Conservation (phyloP, 2,888 invertebrate genomes). For the Timandra comae region DNA sequence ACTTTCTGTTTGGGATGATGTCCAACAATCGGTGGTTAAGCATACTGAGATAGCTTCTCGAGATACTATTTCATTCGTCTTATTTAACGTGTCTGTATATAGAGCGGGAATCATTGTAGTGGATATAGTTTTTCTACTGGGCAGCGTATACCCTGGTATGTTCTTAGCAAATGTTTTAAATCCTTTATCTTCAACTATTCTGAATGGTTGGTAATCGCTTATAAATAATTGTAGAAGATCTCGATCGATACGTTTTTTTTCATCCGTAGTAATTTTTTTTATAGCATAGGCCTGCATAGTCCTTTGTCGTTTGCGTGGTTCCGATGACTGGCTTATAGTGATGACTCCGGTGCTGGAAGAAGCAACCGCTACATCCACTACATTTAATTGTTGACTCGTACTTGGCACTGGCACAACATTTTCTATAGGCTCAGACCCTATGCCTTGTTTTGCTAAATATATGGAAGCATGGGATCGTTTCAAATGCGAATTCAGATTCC, state of each 20-base stretch:
- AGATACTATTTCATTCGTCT: slow-evolving; percentile 3
- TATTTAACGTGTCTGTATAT: slow-evolving; percentile 4
- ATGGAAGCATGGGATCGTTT: slow-evolving; percentile 3
- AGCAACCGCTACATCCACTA: slow-evolving; percentile 1
- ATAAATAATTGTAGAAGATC: slow-evolving; percentile 9
- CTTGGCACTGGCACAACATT: slow-evolving; percentile 3
- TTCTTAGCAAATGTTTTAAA: slow-evolving; percentile 5
- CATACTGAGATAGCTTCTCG: slow-evolving; percentile 9
- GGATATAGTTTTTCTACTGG: slow-evolving; percentile 5
- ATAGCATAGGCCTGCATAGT: slow-evolving; percentile 1
- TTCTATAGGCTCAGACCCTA: slow-evolving; percentile 2
- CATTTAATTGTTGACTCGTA: slow-evolving; percentile 4
- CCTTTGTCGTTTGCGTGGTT: slow-evolving; percentile 1
- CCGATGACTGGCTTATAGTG: too few relatives aligned
- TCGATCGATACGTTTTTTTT: slow-evolving; percentile 2
- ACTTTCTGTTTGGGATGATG: slow-evolving; percentile 13
- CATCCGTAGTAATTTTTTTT: slow-evolving; percentile 1
- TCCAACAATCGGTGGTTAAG: slow-evolving; percentile 15
- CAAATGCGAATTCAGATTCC: slow-evolving; percentile 6
- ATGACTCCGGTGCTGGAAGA: slow-evolving; percentile 1
- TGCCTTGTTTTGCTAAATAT: slow-evolving; percentile 2
- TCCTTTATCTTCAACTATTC: slow-evolving; percentile 8
- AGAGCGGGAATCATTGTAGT: slow-evolving; percentile 7
- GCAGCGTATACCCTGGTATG: slow-evolving; percentile 6
- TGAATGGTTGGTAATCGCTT: slow-evolving; percentile 6